phyloP scores from a whole-genome alignment of 2,113 vertebrate species.

The Lophotis ruficrista region DNA sequence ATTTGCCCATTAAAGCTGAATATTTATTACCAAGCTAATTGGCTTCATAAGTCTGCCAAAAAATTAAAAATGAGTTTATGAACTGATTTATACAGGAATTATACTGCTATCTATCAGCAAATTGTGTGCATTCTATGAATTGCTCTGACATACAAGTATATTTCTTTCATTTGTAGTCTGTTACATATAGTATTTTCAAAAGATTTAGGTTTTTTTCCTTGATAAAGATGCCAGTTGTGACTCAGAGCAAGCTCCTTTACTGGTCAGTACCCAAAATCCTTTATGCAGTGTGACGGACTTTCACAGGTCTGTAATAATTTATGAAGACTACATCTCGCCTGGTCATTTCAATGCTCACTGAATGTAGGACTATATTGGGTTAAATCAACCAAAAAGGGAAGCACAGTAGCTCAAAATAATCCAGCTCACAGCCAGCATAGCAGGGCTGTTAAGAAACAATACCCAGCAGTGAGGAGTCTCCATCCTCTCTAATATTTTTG shows the following conservation, averaged over 20 bases:
- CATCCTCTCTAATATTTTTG: slow-evolving; percentile 30
- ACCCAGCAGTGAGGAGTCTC: not conserved
- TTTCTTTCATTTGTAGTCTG: not conserved
- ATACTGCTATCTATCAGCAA: slow-evolving; percentile 25
- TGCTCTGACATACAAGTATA: not conserved
- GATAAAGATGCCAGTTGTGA: not conserved
- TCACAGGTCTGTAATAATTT: not conserved
- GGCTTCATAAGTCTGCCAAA: slow-evolving; percentile 74
- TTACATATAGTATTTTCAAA: not conserved
- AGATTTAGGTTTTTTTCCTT: not conserved
- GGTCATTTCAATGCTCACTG: not conserved
- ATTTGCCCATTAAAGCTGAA: slow-evolving; percentile 77
- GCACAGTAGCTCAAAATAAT: not conserved
- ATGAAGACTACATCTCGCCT: not conserved
- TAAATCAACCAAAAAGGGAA: not conserved
- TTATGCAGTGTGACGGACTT: not conserved
- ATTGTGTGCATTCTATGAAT: slow-evolving; percentile 28
- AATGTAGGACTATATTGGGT: not conserved
- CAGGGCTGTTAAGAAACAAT: not conserved
- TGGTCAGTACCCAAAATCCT: not conserved
- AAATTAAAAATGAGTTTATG: slow-evolving; percentile 73
- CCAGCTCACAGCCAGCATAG: not conserved
- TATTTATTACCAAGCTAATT: slow-evolving; percentile 77
- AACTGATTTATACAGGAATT: slow-evolving; percentile 56
- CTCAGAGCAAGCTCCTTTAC: not conserved